Conservation (phyloP, 2,113 vertebrate genomes). For the Thomomys bottae region DNA sequence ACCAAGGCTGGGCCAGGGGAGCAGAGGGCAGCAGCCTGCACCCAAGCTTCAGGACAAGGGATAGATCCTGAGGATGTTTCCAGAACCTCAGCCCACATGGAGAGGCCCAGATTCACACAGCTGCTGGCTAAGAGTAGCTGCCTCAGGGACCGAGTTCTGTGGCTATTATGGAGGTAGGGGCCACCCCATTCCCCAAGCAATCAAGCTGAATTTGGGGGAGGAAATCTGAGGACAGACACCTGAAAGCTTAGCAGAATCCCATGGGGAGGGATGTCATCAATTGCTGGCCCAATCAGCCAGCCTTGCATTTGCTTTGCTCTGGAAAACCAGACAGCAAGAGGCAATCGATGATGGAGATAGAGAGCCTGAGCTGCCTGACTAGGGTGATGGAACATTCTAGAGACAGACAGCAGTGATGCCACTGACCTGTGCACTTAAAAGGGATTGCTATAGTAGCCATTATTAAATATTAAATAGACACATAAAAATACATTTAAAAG, state of each 20-base stretch:
- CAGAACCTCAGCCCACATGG: background rate
- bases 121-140: rapidly evolving
- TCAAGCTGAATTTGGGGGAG: no score
- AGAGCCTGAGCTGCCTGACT: background rate
- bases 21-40: background rate
- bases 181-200: rapidly evolving
- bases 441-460: no score
- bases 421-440: background rate
- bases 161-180: background rate
- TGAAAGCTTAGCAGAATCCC: background rate
- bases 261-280: background rate
- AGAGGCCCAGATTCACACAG: background rate
- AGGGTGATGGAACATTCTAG: background rate
- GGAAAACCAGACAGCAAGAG: background rate
- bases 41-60: background rate
- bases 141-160: rapidly evolving
- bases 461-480: background rate
- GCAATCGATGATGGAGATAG: background rate
- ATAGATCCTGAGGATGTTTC: background rate
- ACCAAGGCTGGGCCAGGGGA: background rate
- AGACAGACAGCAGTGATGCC: background rate
- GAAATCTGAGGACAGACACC: rapidly evolving
- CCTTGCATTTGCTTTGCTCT: background rate
- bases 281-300: background rate
- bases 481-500: background rate